Conservation (phyloP, 1,140 invertebrate genomes). For the Piezodorus guildinii region DNA sequence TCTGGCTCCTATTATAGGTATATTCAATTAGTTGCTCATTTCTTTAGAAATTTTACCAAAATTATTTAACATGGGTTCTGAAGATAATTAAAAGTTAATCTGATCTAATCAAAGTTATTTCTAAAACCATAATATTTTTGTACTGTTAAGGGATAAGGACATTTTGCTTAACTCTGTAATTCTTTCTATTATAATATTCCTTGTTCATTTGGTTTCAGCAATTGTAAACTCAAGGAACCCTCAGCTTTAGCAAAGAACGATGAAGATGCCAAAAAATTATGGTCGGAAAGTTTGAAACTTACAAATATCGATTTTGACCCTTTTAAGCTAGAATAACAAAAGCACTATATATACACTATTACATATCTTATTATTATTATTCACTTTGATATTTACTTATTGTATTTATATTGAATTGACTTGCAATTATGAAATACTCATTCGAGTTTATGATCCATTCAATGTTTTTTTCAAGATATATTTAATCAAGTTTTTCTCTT, state of each 20-base stretch:
- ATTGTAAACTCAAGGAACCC: slow-evolving; percentile 42
- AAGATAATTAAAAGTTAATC: background rate
- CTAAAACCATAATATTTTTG: background rate
- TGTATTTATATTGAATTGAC: too few species aligned
- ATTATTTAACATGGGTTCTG: too few species aligned
- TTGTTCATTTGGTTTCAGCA: slow-evolving; percentile 33
- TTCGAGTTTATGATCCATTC: too few species aligned
- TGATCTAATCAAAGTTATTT: background rate
- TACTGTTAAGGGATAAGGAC: background rate
- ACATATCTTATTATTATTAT: too few species aligned
- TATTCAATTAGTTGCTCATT: background rate
- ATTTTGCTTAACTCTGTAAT: slow-evolving; percentile 30
- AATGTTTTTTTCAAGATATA: too few species aligned
- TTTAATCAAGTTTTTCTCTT: too few species aligned
- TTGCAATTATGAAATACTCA: too few species aligned
- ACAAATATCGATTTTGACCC: slow-evolving; percentile 19
- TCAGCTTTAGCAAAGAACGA: slow-evolving; percentile 39
- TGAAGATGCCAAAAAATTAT: slow-evolving; percentile 42
- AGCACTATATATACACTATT: background rate
- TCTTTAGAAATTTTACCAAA: too few species aligned
- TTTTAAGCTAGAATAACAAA: background rate
- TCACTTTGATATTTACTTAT: too few species aligned
- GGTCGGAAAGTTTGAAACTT: slow-evolving; percentile 34
- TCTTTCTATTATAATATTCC: slow-evolving; percentile 3
- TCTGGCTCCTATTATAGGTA: slow-evolving; percentile 53